Evolutionary conservation across 2,797 vertebrate species (phyloP), one percentile per base, ranked within the genome.

Genomic region (Ctenosaura bakeri): DNA sequence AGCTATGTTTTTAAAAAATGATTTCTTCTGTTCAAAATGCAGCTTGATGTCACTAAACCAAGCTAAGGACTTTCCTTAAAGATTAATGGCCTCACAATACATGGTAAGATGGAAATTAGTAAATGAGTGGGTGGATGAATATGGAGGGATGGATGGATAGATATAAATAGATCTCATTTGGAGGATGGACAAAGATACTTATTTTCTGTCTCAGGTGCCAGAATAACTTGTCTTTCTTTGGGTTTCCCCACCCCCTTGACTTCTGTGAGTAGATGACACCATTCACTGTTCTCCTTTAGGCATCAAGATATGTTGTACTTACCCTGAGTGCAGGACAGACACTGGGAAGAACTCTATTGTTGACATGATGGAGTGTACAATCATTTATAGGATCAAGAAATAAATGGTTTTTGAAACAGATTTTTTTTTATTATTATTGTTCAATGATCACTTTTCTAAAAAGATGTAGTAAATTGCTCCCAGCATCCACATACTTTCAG

Each of bases 361-460:
- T n/a, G 20, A 69, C 22, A 35, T 80, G 52, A 35, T 32, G 50
- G 35, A 46, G 4, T 20, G 38, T 66, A 71, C 16, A 24, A 54
- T 29, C 7, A 71, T 38, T 80, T 64, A 80, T 79, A 22, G 26
- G 64, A 38, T 46, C 8, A 10, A 46, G 86, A 46, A 62, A 64
- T 35, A 12, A 78, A 78, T 6, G 50, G 29, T n/a, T 74, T 86
- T 74, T 74, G 54, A 38, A 12, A 74, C 3, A 18, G 16, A 12
- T 71, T 54, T 52, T 16, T 26, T 46, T 1, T 89, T 38, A 62
- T 38, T 66, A 87, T 94, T 89, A 83, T 62, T 18, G 18, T 85
- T 79, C 2, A 88, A n/a, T 38, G 82, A 69, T 38, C 78, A 87
- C 5, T 32, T 64, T 87, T 92, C 90, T 79, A 56, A 94, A 92